Evolutionary conservation across 1,140 invertebrate species (phyloP).

Genomic region (Ctenoplectra terminalis): DNA sequence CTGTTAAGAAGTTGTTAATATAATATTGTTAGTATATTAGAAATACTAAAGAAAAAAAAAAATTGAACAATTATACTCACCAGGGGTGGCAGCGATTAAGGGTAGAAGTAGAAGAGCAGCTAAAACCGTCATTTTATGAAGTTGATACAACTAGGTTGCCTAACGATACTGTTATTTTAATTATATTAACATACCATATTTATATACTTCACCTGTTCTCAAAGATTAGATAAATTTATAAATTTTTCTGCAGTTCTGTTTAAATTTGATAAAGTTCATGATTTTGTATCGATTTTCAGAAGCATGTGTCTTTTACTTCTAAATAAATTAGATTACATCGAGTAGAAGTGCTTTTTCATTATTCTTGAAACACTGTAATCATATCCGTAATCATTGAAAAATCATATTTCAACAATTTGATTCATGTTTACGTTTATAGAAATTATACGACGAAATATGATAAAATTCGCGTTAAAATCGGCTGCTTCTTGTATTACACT

Average conservation of each 20-base stretch:
- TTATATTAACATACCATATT: background rate
- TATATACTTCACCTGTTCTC: constrained; percentile 1
- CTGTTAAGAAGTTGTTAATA: too few relatives aligned
- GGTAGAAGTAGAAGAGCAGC: background rate
- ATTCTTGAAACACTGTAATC: background rate
- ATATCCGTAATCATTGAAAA: too few relatives aligned
- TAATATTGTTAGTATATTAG: too few relatives aligned
- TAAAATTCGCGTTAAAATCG: too few relatives aligned
- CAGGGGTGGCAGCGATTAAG: background rate
- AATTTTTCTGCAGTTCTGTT: too few relatives aligned
- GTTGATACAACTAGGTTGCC: too few relatives aligned
- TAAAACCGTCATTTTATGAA: background rate
- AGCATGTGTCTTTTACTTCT: background rate
- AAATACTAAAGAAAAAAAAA: background rate
- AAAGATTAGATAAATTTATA: constrained; percentile 41
- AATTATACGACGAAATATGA: too few relatives aligned
- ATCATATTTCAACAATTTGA: too few relatives aligned
- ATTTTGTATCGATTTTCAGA: background rate
- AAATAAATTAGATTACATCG: background rate
- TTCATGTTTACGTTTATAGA: too few relatives aligned
- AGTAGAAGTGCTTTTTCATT: too few relatives aligned
- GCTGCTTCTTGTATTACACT: background rate
- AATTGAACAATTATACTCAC: constrained; percentile 21
- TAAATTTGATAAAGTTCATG: too few relatives aligned
- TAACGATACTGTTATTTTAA: background rate